Base-by-base conservation (phyloP, 2,797 vertebrate species). In the Danio albolineatus region DNA sequence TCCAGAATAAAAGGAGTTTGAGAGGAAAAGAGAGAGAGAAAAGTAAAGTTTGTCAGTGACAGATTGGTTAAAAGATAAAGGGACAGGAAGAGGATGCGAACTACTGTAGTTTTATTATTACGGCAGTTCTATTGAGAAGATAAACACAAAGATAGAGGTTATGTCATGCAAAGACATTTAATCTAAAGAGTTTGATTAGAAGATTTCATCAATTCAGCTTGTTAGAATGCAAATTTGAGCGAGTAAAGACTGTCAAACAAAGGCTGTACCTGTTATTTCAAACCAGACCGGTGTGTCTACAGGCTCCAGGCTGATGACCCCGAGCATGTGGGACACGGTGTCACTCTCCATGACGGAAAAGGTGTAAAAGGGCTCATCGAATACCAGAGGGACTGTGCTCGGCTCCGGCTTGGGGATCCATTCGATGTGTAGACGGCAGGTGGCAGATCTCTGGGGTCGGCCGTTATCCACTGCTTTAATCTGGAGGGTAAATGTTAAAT, bases 391-490 rank as follows among this genome's bases (percentile, higher is more conserved):
- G 61, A 94, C 91, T 0, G 64, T 62, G 0, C 95, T 90, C 0
- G 97, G 90, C 57, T 89, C 4, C 0, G 97, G 97, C 85, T 96
- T 98, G 67, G 94, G 89, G 87, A 98, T 98, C 98, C 98, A 99
- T 90, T 99, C 97, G 66, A 99, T 95, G 83, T 99, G 97, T 86
- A 99, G 92, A 1, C 97, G 95, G 10, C 97, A 96, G 44, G 93
- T 95, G 46, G 98, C 96, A 0, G 94, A 97, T 82, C 97, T 99
- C 90, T 99, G 98, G 78, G 98, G 98, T 1, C 97, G 96, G 5
- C 98, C 98, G 21, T 99, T 99, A 91, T 99, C 98, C 75, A 99
- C 96, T 1, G 96, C 98, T 93, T 98, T 99, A 87, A 99, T 98
- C 98, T 99, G 87, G 41, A 46, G 19, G 4, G 65, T 44, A 62